Conservation (phyloP, 2,113 vertebrate genomes). For the Macquaria australasica region DNA sequence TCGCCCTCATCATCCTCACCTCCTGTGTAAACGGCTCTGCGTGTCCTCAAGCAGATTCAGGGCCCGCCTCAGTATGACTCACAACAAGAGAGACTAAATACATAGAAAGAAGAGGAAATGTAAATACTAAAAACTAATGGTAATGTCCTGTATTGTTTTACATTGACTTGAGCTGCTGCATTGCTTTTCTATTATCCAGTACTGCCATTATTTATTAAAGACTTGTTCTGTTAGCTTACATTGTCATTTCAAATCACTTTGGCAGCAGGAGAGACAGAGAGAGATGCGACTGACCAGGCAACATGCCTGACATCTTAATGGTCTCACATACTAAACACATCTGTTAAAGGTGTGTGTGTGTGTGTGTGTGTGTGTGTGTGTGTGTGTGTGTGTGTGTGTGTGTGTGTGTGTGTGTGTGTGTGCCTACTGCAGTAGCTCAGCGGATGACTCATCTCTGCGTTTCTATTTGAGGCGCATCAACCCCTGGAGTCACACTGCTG, state of each 20-base stretch:
- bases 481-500: conserved; percentile 79
- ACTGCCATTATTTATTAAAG: conserved; percentile 18
- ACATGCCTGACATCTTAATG: conserved; percentile 47
- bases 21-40: conserved; percentile 53
- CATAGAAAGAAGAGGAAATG: conserved; percentile 25
- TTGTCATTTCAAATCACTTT: neutral
- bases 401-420: conserved; percentile 51
- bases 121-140: conserved; percentile 18
- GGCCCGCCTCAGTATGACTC: conserved; percentile 51
- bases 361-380: conserved; percentile 35
- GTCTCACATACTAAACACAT: conserved; percentile 62
- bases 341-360: conserved; percentile 57
- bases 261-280: neutral
- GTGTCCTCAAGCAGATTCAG: conserved; percentile 49
- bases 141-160: neutral
- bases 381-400: conserved; percentile 52
- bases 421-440: conserved; percentile 74
- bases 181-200: neutral
- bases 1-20: conserved; percentile 53
- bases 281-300: conserved; percentile 31
- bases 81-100: conserved; percentile 28
- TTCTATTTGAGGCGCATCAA: conserved; percentile 82
- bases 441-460: conserved; percentile 83
- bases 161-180: neutral
- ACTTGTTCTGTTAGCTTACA: neutral